Evolutionary conservation across 2,797 vertebrate species (phyloP).

Genomic region (Sebastes trivittatus): DNA sequence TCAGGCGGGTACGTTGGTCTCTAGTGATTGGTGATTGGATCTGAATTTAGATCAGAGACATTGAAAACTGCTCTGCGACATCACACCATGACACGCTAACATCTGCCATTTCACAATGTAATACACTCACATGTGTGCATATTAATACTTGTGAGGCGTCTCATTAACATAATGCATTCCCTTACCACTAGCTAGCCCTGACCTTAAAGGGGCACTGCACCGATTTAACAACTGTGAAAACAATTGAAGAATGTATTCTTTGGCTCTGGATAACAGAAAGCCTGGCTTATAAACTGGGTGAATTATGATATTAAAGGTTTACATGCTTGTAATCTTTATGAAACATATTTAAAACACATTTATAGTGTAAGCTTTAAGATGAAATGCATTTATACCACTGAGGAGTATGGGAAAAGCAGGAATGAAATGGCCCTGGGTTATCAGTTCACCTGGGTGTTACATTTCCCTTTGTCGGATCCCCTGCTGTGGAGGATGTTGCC

Average conservation of each 20-base stretch:
- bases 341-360: no score
- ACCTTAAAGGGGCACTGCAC: not conserved
- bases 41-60: not conserved
- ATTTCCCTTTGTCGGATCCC: no score
- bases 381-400: no score
- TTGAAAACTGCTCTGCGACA: not conserved
- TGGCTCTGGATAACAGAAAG: not conserved
- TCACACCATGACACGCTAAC: conserved; percentile 1
- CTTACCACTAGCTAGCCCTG: not conserved
- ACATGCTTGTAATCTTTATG: no score
- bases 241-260: not conserved
- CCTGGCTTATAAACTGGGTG: not conserved
- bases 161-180: not conserved
- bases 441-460: no score
- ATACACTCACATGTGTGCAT: not conserved
- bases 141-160: not conserved
- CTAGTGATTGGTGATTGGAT: not conserved
- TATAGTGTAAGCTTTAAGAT: no score
- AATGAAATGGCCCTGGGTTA: no score
- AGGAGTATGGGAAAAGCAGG: no score
- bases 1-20: not conserved
- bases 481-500: no score
- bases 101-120: conserved; percentile 6
- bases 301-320: no score
- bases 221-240: not conserved